A percentile compares a stretch with the other conserved stretches of the same genome.
Evolutionary conservation across 2,113 vertebrate genomes (phyloP).

Genomic region (Lucifuga dentata): DNA sequence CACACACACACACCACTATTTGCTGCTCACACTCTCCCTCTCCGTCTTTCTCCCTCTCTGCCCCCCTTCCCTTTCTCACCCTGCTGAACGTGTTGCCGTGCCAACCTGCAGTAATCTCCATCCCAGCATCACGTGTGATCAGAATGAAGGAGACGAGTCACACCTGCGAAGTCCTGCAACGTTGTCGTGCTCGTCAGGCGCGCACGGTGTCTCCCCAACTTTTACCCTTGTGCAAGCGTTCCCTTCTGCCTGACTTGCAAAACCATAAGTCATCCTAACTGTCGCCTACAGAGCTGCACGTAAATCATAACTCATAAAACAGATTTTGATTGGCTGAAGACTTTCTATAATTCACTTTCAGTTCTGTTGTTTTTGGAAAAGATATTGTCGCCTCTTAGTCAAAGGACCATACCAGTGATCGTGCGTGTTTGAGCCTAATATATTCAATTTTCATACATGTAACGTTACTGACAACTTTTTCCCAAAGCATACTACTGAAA

Average conservation of each 20-base stretch:
- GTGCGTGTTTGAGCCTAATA: too few relatives aligned
- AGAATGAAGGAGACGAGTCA: constrained; percentile 24
- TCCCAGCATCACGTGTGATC: constrained; percentile 47
- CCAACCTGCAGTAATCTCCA: constrained; percentile 65
- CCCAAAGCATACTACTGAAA: too few relatives aligned
- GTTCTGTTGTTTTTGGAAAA: too few relatives aligned
- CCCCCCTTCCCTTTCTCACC: not conserved
- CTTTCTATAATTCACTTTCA: too few relatives aligned
- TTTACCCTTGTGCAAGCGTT: constrained; percentile 26
- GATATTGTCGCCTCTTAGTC: too few relatives aligned
- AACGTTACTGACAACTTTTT: too few relatives aligned
- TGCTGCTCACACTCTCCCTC: constrained; percentile 18
- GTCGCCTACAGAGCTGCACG: not conserved
- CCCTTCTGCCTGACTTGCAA: constrained; percentile 1
- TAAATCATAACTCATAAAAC: constrained; percentile 32
- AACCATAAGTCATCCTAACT: constrained; percentile 7
- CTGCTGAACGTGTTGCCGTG: constrained; percentile 28
- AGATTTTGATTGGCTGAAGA: constrained; percentile 17
- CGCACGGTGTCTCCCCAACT: constrained; percentile 34
- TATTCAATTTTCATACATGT: too few relatives aligned
- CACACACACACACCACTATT: constrained; percentile 15
- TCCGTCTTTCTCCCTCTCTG: constrained; percentile 23
- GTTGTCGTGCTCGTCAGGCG: constrained; percentile 40
- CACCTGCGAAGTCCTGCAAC: constrained; percentile 9
- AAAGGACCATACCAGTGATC: too few relatives aligned